A percentile compares a stretch with the other conserved stretches of the same genome.
phyloP scores from a whole-genome alignment of 1,140 invertebrate species.

The Zaprionus taronus region DNA sequence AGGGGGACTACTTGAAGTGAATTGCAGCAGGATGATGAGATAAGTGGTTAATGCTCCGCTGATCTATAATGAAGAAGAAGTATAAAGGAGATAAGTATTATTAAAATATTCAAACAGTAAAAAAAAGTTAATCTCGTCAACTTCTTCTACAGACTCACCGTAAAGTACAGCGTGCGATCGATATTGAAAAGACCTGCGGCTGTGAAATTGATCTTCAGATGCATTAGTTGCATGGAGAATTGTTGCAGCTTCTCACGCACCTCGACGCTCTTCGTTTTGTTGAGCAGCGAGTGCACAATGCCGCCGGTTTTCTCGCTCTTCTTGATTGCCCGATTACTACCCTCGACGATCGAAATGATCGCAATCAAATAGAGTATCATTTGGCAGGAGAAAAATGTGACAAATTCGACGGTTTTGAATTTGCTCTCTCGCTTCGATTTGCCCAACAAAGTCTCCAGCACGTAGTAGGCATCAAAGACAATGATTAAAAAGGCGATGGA shows the following conservation, averaged over 20 bases:
- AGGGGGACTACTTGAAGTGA: slow-evolving; percentile 70
- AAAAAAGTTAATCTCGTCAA: not conserved
- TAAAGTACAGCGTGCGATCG: slow-evolving; percentile 82
- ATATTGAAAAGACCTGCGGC: slow-evolving; percentile 83
- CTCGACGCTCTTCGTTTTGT: slow-evolving; percentile 73
- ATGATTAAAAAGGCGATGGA: slow-evolving; percentile 83
- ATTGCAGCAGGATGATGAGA: slow-evolving; percentile 81
- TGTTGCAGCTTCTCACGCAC: slow-evolving; percentile 81
- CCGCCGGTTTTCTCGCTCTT: slow-evolving; percentile 83
- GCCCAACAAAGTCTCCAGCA: slow-evolving; percentile 80
- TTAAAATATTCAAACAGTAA: not conserved
- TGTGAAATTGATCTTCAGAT: slow-evolving; percentile 81
- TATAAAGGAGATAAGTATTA: not conserved
- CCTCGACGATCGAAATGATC: slow-evolving; percentile 81
- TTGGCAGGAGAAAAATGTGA: slow-evolving; percentile 82
- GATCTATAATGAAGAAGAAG: slow-evolving; percentile 55
- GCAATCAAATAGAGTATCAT: slow-evolving; percentile 82
- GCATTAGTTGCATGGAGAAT: slow-evolving; percentile 81
- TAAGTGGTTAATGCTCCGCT: slow-evolving; percentile 81
- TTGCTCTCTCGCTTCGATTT: slow-evolving; percentile 79
- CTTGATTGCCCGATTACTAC: slow-evolving; percentile 80
- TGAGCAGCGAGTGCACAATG: slow-evolving; percentile 77
- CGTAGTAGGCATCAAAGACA: slow-evolving; percentile 83
- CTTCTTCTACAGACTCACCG: slow-evolving; percentile 46
- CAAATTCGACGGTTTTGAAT: slow-evolving; percentile 81